phyloP scores from a whole-genome alignment of 2,113 vertebrate species.

The Catharus bicknelli region DNA sequence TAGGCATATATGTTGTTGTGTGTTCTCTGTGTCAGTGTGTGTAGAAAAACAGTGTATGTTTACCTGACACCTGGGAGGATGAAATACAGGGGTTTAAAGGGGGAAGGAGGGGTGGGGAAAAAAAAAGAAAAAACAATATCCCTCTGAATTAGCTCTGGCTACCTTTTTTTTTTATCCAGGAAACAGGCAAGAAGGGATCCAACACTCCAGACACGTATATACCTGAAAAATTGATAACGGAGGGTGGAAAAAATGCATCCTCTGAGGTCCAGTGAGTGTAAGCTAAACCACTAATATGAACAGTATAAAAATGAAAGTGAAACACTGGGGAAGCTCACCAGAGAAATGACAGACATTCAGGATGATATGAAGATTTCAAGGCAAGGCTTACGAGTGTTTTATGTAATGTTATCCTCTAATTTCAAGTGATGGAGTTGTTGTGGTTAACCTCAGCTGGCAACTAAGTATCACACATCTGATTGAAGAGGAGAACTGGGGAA shows the following conservation, averaged over 20 bases:
- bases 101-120: background rate
- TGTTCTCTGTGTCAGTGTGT: background rate
- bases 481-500: background rate
- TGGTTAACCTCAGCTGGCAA: background rate
- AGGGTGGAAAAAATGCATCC: background rate
- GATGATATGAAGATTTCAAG: background rate
- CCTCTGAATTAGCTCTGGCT: background rate
- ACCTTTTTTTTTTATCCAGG: background rate
- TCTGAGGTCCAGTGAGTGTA: background rate
- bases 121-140: background rate
- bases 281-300: background rate
- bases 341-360: background rate
- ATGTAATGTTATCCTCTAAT: background rate
- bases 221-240: fast-evolving
- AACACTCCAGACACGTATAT: background rate
- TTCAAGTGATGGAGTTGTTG: background rate
- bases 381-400: background rate
- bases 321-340: background rate
- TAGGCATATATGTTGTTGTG: background rate
- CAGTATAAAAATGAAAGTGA: background rate
- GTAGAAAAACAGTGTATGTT: background rate
- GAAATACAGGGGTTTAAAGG: background rate
- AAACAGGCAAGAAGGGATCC: background rate
- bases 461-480: fast-evolving
- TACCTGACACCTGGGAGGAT: background rate